Evolutionary conservation across 2,888 invertebrate species (phyloP).

Genomic region (Ophonus ardosiacus): DNA sequence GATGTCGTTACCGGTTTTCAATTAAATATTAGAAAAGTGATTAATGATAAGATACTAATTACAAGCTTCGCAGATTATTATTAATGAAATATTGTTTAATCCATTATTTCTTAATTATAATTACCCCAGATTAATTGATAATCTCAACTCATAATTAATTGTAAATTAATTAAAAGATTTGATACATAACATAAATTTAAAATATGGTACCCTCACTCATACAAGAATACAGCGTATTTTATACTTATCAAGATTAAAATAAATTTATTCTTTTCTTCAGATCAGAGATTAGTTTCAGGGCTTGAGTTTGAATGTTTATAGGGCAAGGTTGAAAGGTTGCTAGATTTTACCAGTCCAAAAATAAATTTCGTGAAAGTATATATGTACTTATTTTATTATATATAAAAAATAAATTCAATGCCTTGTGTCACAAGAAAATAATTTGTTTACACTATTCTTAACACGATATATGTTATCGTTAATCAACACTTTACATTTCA

Average conservation of each 20-base stretch:
- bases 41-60: slow-evolving; percentile 24
- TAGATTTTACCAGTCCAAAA: slow-evolving; percentile 10
- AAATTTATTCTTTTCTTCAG: background rate
- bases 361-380: background rate
- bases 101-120: slow-evolving; percentile 30
- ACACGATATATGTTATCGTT: background rate
- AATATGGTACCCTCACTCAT: background rate
- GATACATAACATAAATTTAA: background rate
- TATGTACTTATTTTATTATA: background rate
- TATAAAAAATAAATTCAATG: background rate
- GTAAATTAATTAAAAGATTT: background rate
- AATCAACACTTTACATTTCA: slow-evolving; percentile 10
- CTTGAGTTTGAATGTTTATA: background rate
- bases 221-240: background rate
- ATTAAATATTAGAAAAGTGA: background rate
- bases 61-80: background rate
- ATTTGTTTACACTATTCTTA: slow-evolving; percentile 7
- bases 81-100: slow-evolving; percentile 33
- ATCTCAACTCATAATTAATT: background rate
- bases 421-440: background rate
- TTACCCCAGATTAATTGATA: slow-evolving; percentile 16
- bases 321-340: slow-evolving; percentile 36
- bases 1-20: too few species aligned
- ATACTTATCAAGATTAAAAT: slow-evolving; percentile 21
- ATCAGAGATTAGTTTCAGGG: background rate